These are phyloP conservation scores for Actias luna DNA, from an alignment of 2,888 invertebrate genomes.

Conservation along the genomic window DNA sequence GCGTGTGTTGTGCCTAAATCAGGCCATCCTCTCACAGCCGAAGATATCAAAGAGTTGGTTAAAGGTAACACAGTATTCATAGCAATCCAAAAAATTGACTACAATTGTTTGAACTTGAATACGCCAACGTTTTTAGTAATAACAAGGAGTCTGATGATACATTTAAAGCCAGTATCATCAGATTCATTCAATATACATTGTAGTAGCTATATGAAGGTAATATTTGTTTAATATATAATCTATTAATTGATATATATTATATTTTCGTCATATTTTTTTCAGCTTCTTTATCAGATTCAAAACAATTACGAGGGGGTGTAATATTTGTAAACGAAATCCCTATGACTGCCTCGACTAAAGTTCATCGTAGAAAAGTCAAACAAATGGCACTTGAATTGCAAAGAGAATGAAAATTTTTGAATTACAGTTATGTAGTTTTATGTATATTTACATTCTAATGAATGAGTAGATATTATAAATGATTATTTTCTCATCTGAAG, in stretches of 20 bases:
- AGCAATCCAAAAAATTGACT: background rate
- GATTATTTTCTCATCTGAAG: too few relatives aligned
- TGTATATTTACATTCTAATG: background rate
- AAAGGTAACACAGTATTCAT: conserved; percentile 32
- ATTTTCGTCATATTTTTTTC: too few relatives aligned
- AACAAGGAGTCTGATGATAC: too few relatives aligned
- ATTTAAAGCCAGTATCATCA: too few relatives aligned
- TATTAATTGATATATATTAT: too few relatives aligned
- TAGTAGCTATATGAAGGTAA: too few relatives aligned
- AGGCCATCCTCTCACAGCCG: conserved; percentile 33
- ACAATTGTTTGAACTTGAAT: too few relatives aligned
- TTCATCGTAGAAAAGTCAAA: conserved; percentile 37
- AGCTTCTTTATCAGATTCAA: conserved; percentile 49
- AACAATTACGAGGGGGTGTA: conserved; percentile 32
- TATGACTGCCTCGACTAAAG: conserved; percentile 43
- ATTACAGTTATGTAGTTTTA: background rate
- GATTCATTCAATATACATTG: background rate
- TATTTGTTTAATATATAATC: too few relatives aligned
- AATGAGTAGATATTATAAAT: too few relatives aligned
- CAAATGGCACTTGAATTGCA: conserved; percentile 39
- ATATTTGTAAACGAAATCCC: conserved; percentile 43
- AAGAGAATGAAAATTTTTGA: conserved; percentile 26
- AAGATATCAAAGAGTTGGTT: conserved; percentile 49
- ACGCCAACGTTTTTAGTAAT: too few relatives aligned
- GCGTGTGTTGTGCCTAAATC: conserved; percentile 44